Base-by-base conservation (phyloP, 2,888 invertebrate species). In the Choristoneura rosaceana region DNA sequence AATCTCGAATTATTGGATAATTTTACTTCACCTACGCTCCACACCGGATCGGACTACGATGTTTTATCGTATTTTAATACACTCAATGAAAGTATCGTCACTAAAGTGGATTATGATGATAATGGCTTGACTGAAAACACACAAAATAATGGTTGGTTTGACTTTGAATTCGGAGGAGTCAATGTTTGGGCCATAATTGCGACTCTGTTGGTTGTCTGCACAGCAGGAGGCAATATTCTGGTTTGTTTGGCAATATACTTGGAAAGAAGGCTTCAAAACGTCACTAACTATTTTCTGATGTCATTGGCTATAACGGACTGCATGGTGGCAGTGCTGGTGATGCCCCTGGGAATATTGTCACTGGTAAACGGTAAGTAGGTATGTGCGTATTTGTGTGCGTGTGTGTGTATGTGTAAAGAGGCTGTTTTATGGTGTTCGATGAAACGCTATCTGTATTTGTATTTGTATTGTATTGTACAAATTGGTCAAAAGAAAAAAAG, bases 271-370 rank as follows among this genome's bases (percentile, higher is more conserved):
- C 94, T 99, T 74, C 99, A 99, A 91, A 99, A 98, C 94, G 98
- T 99, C 74, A 99, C 99, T 82, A 99, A 99, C 92, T 99, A 99
- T 90, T 99, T 99, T 87, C 95, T 99, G 83, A 97, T 99, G 96
- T 99, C 99, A 5, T 91, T 99, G 85, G 99, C 99, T 69, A 97
- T 99, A 78, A 99, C 99, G 14, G 99, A 99, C 91, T 95, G 99
- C 64, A 96, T 99, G 94, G 99, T 99, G 2, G 98, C 98, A 59
- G 95, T 98, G 34, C 94, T 99, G 79, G 99, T 99, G 77, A 99
- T 99, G 99, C 99, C 99, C 0, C 94, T 99, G 76, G 98, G 98
- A 66, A 98, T 98, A 81, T 90, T 98, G 76, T 97, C 97, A 7
- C 92, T 98, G 73, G 96, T 97, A 15, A 94, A 96, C 95, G 98